Evolutionary conservation across 2,888 invertebrate species (phyloP), one percentile per base, ranked within the genome.

Genomic region (Ormyrus labotus): DNA sequence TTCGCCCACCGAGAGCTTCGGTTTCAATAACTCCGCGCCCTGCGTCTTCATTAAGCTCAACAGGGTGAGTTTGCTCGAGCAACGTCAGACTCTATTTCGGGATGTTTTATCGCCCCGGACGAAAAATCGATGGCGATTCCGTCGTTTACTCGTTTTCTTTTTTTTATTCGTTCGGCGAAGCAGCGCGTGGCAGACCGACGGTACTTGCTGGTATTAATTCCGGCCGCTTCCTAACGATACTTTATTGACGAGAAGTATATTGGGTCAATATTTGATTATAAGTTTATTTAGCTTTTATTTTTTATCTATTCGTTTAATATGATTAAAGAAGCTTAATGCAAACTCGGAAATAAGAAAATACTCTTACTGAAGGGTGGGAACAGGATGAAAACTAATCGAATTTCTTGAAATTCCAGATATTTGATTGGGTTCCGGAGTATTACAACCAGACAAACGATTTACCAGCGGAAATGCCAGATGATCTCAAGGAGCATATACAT

Each of bases 31-130:
- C 65, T 94, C 95, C n/a, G 92, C 94, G 58, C 97, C 97, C 6
- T 98, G 98, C 90, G 91, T 98, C 82, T 94, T 96, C 86, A 92
- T 98, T 79, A 97, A 97, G 90, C 91, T 98, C 73, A 98, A 98
- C 90, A 95, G 94, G 92, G 95, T 95, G 90, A 91, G 90, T 87
- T 63, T 68, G n/a, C 64, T n/a, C 11, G n/a, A 9, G 48, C 61
- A 3, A 55, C 6, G 34, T 13, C 19, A n/a, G 11, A 13, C 53
- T 77, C 77, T 81, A 77, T 77, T 81, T 69, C 55, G 45, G 68
- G 72, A 76, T 34, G 13, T 48, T 57, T 67, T 57, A 63, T 72
- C 13, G 45, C 50, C 53, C 5, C 7, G 10, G 34, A 34, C 57
- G n/a, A 48, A 67, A 78, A 73, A 81, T 81, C 69, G 69, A 81